Evolutionary conservation across 2,113 vertebrate species (phyloP).

Genomic region (Columba janthina): DNA sequence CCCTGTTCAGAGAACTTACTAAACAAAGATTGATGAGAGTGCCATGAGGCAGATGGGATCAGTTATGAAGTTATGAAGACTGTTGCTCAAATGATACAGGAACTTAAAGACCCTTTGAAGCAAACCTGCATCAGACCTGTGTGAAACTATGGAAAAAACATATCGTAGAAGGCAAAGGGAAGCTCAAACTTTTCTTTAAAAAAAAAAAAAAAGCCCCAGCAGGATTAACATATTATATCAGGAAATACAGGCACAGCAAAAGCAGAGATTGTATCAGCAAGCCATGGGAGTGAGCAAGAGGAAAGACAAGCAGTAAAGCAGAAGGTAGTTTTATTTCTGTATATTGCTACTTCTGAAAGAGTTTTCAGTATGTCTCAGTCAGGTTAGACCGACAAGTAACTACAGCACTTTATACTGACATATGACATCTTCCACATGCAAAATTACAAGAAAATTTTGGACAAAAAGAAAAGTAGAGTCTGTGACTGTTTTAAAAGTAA

Average conservation of each 20-base stretch:
- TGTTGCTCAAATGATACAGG: neutral
- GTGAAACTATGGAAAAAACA: neutral
- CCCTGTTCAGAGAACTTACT: neutral
- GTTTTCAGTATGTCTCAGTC: neutral
- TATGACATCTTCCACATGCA: neutral
- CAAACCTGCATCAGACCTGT: neutral
- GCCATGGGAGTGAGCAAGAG: accelerated
- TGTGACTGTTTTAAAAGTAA: neutral
- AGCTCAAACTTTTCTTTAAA: neutral
- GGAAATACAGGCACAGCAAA: neutral
- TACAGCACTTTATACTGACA: neutral
- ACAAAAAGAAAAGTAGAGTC: neutral
- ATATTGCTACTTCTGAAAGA: neutral
- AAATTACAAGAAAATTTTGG: neutral
- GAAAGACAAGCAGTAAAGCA: neutral
- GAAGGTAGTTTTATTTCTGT: neutral
- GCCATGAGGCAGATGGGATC: neutral
- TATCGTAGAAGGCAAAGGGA: neutral
- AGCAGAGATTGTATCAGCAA: neutral
- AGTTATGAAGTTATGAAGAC: neutral
- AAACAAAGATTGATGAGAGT: neutral
- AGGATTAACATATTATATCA: neutral
- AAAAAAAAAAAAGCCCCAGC: neutral
- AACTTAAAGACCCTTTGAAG: neutral
- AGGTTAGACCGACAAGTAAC: neutral